phyloP scores from a whole-genome alignment of 2,888 invertebrate genomes.

The Pantelozetes paolii region DNA sequence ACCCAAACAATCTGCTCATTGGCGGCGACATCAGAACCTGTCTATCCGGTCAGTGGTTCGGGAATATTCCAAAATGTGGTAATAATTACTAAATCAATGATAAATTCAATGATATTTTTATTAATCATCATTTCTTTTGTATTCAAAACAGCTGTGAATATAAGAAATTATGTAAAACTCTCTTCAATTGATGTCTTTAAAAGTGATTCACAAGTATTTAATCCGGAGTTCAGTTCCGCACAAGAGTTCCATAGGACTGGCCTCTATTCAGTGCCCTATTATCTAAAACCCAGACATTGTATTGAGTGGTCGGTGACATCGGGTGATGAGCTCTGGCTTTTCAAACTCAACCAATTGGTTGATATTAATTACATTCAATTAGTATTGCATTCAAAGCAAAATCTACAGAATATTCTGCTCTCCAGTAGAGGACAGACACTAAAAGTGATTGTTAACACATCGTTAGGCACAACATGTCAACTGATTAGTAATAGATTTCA shows the following conservation, averaged over 20 bases:
- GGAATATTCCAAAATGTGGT: slow-evolving; percentile 14
- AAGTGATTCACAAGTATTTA: background rate
- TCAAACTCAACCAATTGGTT: background rate
- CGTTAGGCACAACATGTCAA: background rate
- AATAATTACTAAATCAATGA: background rate
- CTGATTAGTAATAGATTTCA: background rate
- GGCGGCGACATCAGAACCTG: background rate
- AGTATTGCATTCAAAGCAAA: slow-evolving; percentile 6
- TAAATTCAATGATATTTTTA: too few relatives aligned
- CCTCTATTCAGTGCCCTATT: slow-evolving; percentile 8
- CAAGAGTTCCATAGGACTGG: background rate
- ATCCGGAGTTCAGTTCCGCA: background rate
- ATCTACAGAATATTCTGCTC: background rate
- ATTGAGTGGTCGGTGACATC: background rate
- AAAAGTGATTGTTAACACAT: background rate
- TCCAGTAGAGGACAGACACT: background rate
- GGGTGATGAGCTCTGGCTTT: slow-evolving; percentile 1
- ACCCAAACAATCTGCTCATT: slow-evolving; percentile 8
- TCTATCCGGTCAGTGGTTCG: background rate
- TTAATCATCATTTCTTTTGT: too few relatives aligned
- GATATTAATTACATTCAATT: slow-evolving; percentile 18
- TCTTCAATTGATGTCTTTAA: slow-evolving; percentile 4
- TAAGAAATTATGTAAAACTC: background rate
- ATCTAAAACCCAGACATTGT: background rate
- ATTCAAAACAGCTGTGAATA: background rate